Evolutionary conservation across 2,113 vertebrate species (phyloP).

Genomic region (Mugil cephalus): DNA sequence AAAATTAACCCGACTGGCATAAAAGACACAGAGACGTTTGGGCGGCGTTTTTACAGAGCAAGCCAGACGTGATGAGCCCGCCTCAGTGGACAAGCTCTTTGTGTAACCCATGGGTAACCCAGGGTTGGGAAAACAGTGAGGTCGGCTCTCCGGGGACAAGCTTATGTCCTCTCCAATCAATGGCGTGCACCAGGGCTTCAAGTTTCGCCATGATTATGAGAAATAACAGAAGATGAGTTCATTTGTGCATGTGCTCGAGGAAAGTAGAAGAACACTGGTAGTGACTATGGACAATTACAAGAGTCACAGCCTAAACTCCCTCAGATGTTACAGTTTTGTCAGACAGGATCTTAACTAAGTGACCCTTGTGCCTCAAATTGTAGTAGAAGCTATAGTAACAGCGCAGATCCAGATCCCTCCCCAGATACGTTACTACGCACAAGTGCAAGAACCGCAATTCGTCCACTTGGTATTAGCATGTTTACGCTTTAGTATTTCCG

Average conservation of each 20-base stretch:
- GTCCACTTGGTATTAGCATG: too few relatives aligned
- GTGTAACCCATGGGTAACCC: conserved; percentile 68
- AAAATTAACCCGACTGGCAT: too few relatives aligned
- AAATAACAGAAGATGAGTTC: conserved; percentile 15
- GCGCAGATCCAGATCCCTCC: too few relatives aligned
- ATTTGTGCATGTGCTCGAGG: conserved; percentile 6
- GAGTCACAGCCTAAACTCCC: conserved; percentile 42
- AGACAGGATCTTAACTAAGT: conserved; percentile 45
- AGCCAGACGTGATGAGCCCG: too few relatives aligned
- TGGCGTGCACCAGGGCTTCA: conserved; percentile 12
- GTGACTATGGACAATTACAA: conserved; percentile 57
- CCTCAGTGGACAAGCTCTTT: conserved; percentile 61
- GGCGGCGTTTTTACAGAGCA: too few relatives aligned
- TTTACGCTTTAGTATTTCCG: too few relatives aligned
- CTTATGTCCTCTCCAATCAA: conserved; percentile 59
- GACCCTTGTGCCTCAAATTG: too few relatives aligned
- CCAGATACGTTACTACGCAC: too few relatives aligned
- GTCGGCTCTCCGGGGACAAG: conserved; percentile 54
- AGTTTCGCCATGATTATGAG: conserved; percentile 22
- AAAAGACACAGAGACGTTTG: too few relatives aligned
- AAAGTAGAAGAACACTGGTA: conserved; percentile 48
- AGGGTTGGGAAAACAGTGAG: conserved; percentile 61
- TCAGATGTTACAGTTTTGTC: conserved; percentile 54
- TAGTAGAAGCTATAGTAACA: too few relatives aligned
- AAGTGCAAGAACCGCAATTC: too few relatives aligned